These are phyloP conservation scores for Odiellus spinosus DNA, from an alignment of 2,888 invertebrate species.

Conservation along the genomic window DNA sequence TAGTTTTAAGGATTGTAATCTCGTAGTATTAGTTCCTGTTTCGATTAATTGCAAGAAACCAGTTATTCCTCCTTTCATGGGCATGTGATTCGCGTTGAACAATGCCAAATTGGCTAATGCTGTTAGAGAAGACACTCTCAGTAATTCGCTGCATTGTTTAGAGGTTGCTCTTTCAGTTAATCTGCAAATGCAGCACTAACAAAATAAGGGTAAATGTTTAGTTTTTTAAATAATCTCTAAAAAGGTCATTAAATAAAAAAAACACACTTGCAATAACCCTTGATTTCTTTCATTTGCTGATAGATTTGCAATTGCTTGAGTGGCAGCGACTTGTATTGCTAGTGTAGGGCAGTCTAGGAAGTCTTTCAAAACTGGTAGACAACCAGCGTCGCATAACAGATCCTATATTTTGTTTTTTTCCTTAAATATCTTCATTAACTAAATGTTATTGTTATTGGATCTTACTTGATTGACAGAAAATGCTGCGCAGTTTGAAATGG, in stretches of 20 bases:
- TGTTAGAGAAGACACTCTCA: constrained; percentile 33
- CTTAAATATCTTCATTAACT: not conserved
- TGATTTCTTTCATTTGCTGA: constrained; percentile 32
- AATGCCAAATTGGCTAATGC: constrained; percentile 40
- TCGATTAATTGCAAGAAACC: constrained; percentile 29
- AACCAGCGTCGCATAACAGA: constrained; percentile 30
- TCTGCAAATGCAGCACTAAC: not conserved
- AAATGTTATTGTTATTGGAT: constrained; percentile 1
- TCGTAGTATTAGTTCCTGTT: constrained; percentile 29
- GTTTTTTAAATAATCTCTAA: no score
- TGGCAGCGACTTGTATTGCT: constrained; percentile 32
- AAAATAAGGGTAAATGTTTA: not conserved
- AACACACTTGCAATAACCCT: constrained; percentile 12
- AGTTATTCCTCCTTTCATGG: constrained; percentile 10
- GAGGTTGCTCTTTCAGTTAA: no score
- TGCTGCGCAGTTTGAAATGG: constrained; percentile 37
- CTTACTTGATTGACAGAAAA: constrained; percentile 37
- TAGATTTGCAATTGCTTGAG: constrained; percentile 37
- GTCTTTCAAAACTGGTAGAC: constrained; percentile 32
- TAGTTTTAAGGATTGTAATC: constrained; percentile 38
- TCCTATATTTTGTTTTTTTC: not conserved
- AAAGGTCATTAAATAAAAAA: not conserved
- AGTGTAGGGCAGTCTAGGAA: constrained; percentile 31
- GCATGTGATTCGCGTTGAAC: constrained; percentile 9
- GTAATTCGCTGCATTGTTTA: no score